phyloP scores from a whole-genome alignment of 2,888 invertebrate genomes.

The Chaitophorus viminalis region DNA sequence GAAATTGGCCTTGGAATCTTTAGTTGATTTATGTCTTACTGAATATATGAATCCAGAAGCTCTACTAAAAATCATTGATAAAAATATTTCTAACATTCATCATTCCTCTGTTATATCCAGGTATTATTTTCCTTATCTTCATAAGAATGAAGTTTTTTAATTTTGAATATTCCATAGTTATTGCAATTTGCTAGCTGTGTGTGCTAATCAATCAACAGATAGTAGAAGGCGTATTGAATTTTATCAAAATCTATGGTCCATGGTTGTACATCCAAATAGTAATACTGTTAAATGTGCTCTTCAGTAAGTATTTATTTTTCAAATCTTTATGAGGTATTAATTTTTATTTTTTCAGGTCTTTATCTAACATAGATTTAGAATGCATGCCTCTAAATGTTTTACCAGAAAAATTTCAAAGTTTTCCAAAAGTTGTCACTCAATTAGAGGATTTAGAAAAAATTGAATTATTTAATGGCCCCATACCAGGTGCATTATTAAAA shows the following conservation, averaged over 20 bases:
- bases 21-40: constrained; percentile 40
- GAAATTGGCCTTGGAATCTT: constrained; percentile 48
- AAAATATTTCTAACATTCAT: constrained; percentile 27
- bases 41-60: constrained; percentile 40
- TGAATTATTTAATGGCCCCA: constrained; percentile 39
- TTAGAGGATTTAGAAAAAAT: constrained; percentile 53
- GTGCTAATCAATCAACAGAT: constrained; percentile 28
- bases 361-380: constrained; percentile 26
- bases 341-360: constrained; percentile 37
- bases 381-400: constrained; percentile 27
- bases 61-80: constrained; percentile 28
- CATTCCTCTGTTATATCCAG: constrained; percentile 46
- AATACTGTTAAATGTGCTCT: constrained; percentile 46
- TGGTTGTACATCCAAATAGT: constrained; percentile 38
- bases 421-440: constrained; percentile 9
- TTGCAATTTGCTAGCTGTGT: constrained; percentile 36
- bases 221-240: neutral
- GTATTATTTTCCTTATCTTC: constrained; percentile 19
- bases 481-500: constrained; percentile 18
- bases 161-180: constrained; percentile 19
- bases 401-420: constrained; percentile 40
- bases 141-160: neutral
- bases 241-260: constrained; percentile 29
- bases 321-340: constrained; percentile 12
- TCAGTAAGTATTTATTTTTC: constrained; percentile 16